These are phyloP conservation scores for Alaudala cheleensis DNA, from an alignment of 2,113 vertebrate species.

Conservation along the genomic window DNA sequence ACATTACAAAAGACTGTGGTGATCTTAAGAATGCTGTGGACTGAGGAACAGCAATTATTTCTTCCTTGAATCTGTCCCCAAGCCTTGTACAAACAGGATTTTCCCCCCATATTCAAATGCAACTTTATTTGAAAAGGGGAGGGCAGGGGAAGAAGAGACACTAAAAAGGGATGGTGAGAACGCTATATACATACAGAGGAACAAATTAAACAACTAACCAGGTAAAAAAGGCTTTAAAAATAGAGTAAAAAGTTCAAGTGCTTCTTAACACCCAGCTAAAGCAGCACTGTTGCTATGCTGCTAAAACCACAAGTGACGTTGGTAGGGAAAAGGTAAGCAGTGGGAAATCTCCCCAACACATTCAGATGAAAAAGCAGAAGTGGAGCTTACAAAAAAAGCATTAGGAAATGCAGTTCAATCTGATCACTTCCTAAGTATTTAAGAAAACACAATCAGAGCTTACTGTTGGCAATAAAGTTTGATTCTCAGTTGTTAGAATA, in stretches of 20 bases:
- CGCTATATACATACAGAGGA: not conserved
- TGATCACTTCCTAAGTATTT: not conserved
- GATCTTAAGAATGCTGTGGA: not conserved
- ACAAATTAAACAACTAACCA: not conserved
- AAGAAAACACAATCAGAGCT: not conserved
- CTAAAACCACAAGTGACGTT: not conserved
- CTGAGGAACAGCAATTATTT: not conserved
- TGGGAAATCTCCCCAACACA: not conserved
- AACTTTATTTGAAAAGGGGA: not conserved
- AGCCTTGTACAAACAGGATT: not conserved
- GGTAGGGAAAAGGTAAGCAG: not conserved
- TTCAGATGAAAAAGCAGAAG: conserved; percentile 12
- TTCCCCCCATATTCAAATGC: not conserved
- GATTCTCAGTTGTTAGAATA: not conserved
- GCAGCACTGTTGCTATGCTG: not conserved
- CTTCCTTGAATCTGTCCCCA: not conserved
- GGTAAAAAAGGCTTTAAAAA: not conserved
- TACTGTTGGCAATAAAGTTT: not conserved
- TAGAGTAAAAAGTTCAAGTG: not conserved
- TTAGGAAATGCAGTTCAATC: not conserved
- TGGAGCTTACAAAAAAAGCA: not conserved
- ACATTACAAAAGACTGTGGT: not conserved
- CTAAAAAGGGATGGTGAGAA: not conserved
- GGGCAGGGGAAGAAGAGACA: not conserved
- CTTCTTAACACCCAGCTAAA: not conserved